These are phyloP conservation scores for Rhinophrynus dorsalis DNA, from an alignment of 2,797 vertebrate genomes.

Conservation along the genomic window DNA sequence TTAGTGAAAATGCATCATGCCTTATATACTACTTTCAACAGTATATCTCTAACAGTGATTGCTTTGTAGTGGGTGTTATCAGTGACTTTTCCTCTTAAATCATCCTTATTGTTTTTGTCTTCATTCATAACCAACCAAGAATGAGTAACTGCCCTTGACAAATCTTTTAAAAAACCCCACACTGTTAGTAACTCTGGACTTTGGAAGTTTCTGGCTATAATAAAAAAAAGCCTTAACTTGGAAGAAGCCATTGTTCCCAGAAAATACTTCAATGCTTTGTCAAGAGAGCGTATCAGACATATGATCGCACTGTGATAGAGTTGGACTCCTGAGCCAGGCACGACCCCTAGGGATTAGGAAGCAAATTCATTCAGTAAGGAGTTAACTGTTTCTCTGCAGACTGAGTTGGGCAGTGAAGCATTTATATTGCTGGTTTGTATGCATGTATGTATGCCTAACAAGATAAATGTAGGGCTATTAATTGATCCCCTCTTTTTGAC, in stretches of 20 bases:
- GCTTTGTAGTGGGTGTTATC: neutral
- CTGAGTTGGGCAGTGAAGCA: no score
- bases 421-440: no score
- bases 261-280: constrained; percentile 58
- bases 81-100: constrained; percentile 50
- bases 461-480: no score
- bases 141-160: constrained; percentile 69
- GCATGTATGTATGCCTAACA: no score
- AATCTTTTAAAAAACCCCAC: constrained; percentile 61
- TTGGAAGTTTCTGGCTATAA: constrained; percentile 60
- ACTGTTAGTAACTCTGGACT: constrained; percentile 63
- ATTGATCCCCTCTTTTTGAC: no score
- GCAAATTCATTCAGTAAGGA: no score
- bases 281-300: constrained; percentile 57
- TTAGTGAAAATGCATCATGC: no score
- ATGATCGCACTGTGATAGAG: constrained; percentile 32
- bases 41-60: neutral
- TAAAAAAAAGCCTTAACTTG: constrained; percentile 60
- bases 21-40: no score
- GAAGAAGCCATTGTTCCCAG: constrained; percentile 63
- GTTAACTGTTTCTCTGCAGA: no score
- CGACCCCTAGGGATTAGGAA: neutral
- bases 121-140: constrained; percentile 68
- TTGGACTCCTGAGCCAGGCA: neutral
- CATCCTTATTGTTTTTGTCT: constrained; percentile 54